A percentile compares a stretch with the other conserved stretches of the same genome.
These are phyloP conservation scores for Mohoua ochrocephala DNA, from an alignment of 2,113 vertebrate species.

Conservation along the genomic window DNA sequence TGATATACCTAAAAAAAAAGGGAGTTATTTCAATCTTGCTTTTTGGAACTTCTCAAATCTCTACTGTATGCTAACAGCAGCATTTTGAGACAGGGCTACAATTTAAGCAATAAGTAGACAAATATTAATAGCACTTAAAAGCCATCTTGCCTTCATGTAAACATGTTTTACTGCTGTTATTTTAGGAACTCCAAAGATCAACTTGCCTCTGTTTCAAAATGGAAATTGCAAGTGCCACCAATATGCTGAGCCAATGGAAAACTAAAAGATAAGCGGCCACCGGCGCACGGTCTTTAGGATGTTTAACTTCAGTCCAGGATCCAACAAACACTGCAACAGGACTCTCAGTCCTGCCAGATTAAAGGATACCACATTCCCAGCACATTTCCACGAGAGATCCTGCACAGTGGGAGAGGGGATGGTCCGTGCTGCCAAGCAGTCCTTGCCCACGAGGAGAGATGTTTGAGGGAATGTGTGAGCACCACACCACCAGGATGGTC, in stretches of 20 bases:
- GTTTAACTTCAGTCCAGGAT: not conserved
- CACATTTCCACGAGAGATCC: not conserved
- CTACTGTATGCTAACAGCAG: not conserved
- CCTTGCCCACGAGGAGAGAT: fast-evolving
- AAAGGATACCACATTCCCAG: not conserved
- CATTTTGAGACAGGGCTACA: not conserved
- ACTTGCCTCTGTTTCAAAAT: not conserved
- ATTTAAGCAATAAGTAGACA: not conserved
- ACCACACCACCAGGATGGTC: not conserved
- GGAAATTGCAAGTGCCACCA: not conserved
- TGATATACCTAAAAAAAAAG: not conserved
- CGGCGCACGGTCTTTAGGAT: not conserved
- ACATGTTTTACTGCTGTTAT: not conserved
- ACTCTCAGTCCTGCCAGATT: not conserved
- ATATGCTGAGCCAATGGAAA: not conserved
- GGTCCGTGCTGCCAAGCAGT: not conserved
- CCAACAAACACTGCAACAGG: not conserved
- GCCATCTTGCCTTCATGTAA: not conserved
- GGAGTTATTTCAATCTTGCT: not conserved
- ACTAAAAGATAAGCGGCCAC: not conserved
- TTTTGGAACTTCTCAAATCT: not conserved
- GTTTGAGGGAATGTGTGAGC: not conserved
- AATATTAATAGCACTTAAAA: not conserved
- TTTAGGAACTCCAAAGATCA: not conserved
- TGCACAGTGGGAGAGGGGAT: not conserved